A percentile compares a stretch with the other conserved stretches of the same genome.
Conservation (phyloP, 1,140 invertebrate genomes). For the Pseudomyrmex concolor region DNA sequence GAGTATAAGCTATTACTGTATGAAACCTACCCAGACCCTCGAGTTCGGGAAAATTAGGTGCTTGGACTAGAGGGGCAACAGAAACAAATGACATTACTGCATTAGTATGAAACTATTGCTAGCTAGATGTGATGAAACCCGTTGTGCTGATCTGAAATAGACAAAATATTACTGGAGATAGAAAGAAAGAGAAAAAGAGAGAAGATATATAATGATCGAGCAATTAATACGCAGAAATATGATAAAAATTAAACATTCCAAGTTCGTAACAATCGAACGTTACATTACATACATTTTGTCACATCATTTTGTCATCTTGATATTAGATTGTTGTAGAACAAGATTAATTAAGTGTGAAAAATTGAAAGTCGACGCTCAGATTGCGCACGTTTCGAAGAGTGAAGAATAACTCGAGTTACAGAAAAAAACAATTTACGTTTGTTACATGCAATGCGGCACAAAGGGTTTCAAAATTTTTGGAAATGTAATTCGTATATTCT, state of each 20-base stretch:
- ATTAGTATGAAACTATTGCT: constrained; percentile 80
- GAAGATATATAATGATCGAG: not conserved
- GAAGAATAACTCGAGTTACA: constrained; percentile 17
- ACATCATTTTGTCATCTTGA: not conserved
- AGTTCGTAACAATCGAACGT: constrained; percentile 38
- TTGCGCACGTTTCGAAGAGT: constrained; percentile 21
- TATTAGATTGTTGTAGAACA: constrained; percentile 32
- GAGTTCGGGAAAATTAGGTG: constrained; percentile 89
- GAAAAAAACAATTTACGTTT: constrained; percentile 11
- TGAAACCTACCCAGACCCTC: constrained; percentile 89
- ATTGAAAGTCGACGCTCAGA: constrained; percentile 12
- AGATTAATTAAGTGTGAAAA: constrained; percentile 25
- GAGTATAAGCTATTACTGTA: constrained; percentile 82
- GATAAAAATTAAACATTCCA: constrained; percentile 21
- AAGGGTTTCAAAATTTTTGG: constrained; percentile 66
- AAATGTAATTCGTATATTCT: constrained; percentile 47
- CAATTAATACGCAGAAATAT: constrained; percentile 37
- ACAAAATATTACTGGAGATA: constrained; percentile 44
- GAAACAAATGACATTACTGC: constrained; percentile 84
- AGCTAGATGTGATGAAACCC: constrained; percentile 73
- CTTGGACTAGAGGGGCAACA: constrained; percentile 88
- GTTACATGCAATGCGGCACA: constrained; percentile 53
- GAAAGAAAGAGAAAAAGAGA: constrained; percentile 36
- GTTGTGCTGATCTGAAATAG: constrained; percentile 62
- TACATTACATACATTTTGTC: not conserved